These are phyloP conservation scores for Salvelinus namaycush DNA, from an alignment of 2,113 vertebrate genomes.

Conservation along the genomic window DNA sequence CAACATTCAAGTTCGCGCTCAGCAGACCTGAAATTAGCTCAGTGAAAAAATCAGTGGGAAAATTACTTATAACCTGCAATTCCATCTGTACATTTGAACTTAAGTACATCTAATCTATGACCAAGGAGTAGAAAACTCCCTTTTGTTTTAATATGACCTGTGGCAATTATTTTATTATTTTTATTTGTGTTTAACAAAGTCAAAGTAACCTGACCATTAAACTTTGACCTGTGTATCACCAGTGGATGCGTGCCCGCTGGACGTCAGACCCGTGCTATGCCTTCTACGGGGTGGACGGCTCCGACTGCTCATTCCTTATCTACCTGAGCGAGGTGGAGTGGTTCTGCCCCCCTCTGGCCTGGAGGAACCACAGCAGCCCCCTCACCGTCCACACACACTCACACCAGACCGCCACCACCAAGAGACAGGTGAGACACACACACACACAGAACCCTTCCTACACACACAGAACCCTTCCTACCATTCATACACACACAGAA, in stretches of 20 bases:
- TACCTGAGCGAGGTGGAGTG: conserved; percentile 98
- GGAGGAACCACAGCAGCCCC: conserved; percentile 82
- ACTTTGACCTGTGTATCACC: conserved; percentile 9
- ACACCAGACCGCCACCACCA: conserved; percentile 58
- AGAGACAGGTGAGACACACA: conserved; percentile 76
- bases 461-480: neutral
- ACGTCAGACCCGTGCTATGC: conserved; percentile 97
- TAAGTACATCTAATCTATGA: too few relatives aligned
- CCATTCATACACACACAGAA: too few relatives aligned
- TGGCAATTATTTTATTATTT: too few relatives aligned
- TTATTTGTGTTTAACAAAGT: too few relatives aligned
- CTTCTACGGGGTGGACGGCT: conserved; percentile 95
- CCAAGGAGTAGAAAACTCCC: too few relatives aligned
- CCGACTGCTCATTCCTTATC: conserved; percentile 95
- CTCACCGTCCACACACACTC: conserved; percentile 52
- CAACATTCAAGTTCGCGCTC: too few relatives aligned
- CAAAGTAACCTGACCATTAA: too few relatives aligned
- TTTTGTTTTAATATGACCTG: too few relatives aligned
- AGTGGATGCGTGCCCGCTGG: conserved; percentile 99
- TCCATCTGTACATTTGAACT: too few relatives aligned
- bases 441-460: neutral
- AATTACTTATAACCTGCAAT: too few relatives aligned
- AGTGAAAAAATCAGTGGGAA: too few relatives aligned
- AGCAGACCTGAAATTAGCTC: neutral
- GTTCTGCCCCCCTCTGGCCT: conserved; percentile 91